phyloP scores from a whole-genome alignment of 1,140 invertebrate species.

The Zaprionus tsacasi region DNA sequence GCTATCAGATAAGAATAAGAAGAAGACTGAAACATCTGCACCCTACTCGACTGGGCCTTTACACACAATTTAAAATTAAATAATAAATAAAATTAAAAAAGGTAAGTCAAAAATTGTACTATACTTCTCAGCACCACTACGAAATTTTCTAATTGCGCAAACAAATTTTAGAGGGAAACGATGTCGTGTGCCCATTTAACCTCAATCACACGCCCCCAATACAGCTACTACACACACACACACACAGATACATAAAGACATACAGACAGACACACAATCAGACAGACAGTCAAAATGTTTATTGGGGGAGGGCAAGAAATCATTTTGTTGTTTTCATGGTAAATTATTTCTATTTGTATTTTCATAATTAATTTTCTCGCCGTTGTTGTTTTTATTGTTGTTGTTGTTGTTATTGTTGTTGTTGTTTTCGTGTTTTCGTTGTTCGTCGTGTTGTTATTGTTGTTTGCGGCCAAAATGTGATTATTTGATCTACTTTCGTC shows the following conservation, averaged over 20 bases:
- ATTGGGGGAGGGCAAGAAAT: background rate
- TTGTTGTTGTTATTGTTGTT: constrained; percentile 31
- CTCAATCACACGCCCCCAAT: constrained; percentile 31
- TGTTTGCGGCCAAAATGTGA: constrained; percentile 60
- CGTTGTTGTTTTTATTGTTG: constrained; percentile 15
- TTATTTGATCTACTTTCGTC: constrained; percentile 78
- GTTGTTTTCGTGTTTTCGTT: constrained; percentile 34
- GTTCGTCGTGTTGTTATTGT: constrained; percentile 29
- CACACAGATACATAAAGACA: background rate
- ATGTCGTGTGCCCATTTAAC: constrained; percentile 37
- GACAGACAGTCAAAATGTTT: background rate
- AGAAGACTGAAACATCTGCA: too few species aligned
- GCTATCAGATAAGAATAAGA: too few species aligned
- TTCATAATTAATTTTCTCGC: constrained; percentile 71
- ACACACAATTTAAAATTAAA: too few species aligned
- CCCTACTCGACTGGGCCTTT: too few species aligned
- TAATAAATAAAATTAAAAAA: too few species aligned
- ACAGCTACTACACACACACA: constrained; percentile 1
- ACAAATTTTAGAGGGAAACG: constrained; percentile 23
- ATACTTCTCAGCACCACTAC: constrained; percentile 24
- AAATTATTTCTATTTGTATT: constrained; percentile 70
- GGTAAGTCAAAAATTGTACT: too few species aligned
- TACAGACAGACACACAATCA: background rate
- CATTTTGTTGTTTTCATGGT: constrained; percentile 55
- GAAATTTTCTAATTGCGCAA: constrained; percentile 30